phyloP scores from a whole-genome alignment of 2,113 vertebrate genomes.

The Microcebus murinus region DNA sequence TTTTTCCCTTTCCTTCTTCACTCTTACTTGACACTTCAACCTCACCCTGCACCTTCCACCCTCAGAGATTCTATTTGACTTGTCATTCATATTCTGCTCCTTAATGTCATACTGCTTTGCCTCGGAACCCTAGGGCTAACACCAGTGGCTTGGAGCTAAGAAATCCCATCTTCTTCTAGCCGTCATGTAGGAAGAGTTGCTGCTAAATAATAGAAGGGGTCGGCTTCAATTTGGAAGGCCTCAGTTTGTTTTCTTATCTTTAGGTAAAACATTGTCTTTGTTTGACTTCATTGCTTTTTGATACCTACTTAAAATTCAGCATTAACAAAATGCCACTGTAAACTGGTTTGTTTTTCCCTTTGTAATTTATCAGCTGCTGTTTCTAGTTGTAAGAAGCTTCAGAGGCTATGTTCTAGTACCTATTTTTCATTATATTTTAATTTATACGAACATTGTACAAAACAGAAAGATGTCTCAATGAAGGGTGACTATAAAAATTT shows the following conservation, averaged over 20 bases:
- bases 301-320: background rate
- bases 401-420: background rate
- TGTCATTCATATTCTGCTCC: background rate
- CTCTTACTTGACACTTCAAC: background rate
- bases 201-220: background rate
- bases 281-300: background rate
- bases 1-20: background rate
- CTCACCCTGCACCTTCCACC: background rate
- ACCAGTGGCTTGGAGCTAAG: background rate
- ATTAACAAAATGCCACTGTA: background rate
- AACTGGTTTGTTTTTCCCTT: background rate
- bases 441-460: background rate
- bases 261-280: background rate
- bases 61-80: background rate
- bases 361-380: background rate
- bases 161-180: background rate
- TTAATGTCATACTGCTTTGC: background rate
- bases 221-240: background rate
- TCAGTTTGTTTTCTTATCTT: background rate
- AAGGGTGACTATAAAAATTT: background rate
- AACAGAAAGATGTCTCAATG: background rate
- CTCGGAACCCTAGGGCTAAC: background rate
- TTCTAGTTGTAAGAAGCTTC: background rate
- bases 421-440: conserved; percentile 36
- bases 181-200: background rate